A percentile compares a stretch with the other conserved stretches of the same genome.
These are phyloP conservation scores for Akabosia matsudoensis DNA, from an alignment of 1,140 invertebrate genomes.

Conservation along the genomic window DNA sequence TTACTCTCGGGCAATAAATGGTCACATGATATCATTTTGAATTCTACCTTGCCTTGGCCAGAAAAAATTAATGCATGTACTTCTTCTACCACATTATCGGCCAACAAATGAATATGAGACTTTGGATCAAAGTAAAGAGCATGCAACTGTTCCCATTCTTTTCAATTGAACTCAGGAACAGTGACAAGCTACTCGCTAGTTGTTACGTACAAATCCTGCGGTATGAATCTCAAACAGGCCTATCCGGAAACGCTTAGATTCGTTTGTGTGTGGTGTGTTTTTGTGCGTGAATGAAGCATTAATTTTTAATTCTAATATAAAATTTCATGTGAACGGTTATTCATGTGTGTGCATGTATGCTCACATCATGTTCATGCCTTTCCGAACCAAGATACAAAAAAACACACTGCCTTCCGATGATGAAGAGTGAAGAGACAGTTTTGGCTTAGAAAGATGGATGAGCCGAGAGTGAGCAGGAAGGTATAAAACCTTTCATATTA, in stretches of 20 bases:
- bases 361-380: not conserved
- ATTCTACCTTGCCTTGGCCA: too few species aligned
- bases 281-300: not conserved
- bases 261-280: not conserved
- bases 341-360: not conserved
- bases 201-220: too few species aligned
- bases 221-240: not conserved
- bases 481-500: not conserved
- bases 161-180: too few species aligned
- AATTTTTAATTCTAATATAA: not conserved
- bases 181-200: too few species aligned
- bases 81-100: too few species aligned
- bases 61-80: too few species aligned
- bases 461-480: not conserved
- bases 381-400: not conserved
- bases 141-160: too few species aligned
- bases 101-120: too few species aligned
- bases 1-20: not conserved
- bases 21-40: not conserved
- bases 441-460: constrained; percentile 18
- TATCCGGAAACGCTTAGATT: not conserved
- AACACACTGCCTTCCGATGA: not conserved
- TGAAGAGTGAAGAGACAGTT: constrained; percentile 1
- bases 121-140: too few species aligned
- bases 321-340: not conserved